Evolutionary conservation across 2,113 vertebrate genomes (phyloP).

Genomic region (Zosterops borbonicus): DNA sequence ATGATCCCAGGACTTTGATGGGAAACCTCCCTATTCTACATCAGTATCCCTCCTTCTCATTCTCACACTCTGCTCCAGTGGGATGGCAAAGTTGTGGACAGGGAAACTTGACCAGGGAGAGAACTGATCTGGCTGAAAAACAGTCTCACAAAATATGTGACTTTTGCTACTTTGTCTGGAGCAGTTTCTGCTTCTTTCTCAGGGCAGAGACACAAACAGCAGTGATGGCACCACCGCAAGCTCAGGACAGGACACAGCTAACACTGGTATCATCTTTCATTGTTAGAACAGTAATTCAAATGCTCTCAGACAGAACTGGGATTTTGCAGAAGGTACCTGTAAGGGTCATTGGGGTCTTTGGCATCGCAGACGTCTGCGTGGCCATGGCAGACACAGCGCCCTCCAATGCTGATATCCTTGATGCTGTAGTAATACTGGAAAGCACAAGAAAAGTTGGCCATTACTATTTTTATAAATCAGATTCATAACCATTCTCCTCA

Average conservation of each 20-base stretch:
- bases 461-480: not conserved
- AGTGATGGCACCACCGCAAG: not conserved
- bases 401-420: constrained; percentile 97
- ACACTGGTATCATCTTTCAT: not conserved
- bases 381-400: constrained; percentile 95
- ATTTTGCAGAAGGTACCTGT: constrained; percentile 78
- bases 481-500: not conserved
- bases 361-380: constrained; percentile 92
- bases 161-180: not conserved
- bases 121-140: not conserved
- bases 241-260: not conserved
- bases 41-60: not conserved
- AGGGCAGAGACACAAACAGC: not conserved
- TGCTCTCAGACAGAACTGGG: not conserved
- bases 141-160: not conserved
- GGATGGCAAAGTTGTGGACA: not conserved
- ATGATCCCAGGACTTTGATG: not conserved
- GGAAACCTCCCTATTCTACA: not conserved
- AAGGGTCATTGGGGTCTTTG: constrained; percentile 87
- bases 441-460: not conserved
- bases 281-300: not conserved
- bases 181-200: not conserved
- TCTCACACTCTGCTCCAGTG: not conserved
- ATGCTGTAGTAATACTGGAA: constrained; percentile 96
- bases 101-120: not conserved